Base-by-base conservation (phyloP, 2,888 invertebrate species). In the Platycheirus albimanus region DNA sequence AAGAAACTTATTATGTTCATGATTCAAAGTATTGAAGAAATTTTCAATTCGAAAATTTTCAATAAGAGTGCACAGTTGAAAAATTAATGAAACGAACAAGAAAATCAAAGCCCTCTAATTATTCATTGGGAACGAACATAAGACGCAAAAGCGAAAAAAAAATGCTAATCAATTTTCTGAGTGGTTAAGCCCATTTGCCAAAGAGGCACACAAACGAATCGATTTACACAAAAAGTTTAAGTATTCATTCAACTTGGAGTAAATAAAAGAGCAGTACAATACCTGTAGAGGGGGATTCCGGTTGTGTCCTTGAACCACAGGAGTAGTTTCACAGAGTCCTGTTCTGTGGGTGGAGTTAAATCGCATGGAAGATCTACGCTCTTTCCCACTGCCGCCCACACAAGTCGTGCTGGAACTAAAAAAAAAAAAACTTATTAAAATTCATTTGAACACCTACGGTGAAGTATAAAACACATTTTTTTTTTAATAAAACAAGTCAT, bases 241-340 rank as follows among this genome's bases (percentile, higher is more conserved):
- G 19, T 45, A 69, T 52, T 43, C 41, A 67, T 67, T 52, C 28
- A 28, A 67, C 38, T 45, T 30, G n/a, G 13, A 20, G 41, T 33
- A 67, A 67, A 47, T 47, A 56, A 47, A 49, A 43, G 45, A 54
- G 36, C 11, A 38, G 17, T 54, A 69, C 20, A 56, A 49, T 84
- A 96, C 97, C 96, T 97, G 91, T 97, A 97, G 71, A 97, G 93
- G 10, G 97, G 97, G 92, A 97, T 96, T 76, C 96, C 94, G 61
- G 94, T 94, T 56, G 94, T 93, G 88, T 96, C 97, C 90, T 96
- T 97, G 93, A 97, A 97, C 97, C 97, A 97, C 80, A 97, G 94
- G 87, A 97, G 94, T 94, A 97, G 94, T 87, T 94, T 96, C 51
- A 96, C 95, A 69, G 92, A 92, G 86, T 96, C 94, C 61, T 93